Percentiles rank a stretch among this genome's conserved stretches.
Conservation (phyloP, 2,113 vertebrate genomes). For the Climacteris rufus region DNA sequence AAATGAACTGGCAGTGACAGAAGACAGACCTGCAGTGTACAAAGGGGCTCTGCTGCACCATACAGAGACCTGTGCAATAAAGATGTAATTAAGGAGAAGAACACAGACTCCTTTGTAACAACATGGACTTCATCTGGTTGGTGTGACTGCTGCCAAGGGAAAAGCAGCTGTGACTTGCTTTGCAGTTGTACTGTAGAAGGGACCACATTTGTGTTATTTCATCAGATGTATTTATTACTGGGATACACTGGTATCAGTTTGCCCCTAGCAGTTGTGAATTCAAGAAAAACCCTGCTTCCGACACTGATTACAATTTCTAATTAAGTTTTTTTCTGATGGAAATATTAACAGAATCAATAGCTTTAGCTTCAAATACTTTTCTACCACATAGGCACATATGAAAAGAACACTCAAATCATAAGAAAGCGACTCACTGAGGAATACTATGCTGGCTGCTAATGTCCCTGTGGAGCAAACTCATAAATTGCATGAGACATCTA, state of each 20-base stretch:
- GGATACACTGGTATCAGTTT: neutral
- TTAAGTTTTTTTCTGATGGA: neutral
- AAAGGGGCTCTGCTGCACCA: conserved; percentile 9
- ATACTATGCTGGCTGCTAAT: neutral
- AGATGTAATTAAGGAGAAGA: conserved; percentile 41
- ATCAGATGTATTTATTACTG: neutral
- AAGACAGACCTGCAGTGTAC: neutral
- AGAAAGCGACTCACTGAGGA: neutral
- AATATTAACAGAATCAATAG: neutral
- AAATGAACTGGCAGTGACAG: conserved; percentile 10
- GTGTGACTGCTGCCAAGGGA: neutral
- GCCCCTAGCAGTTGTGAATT: neutral
- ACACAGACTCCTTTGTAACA: conserved; percentile 23
- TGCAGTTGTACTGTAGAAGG: neutral
- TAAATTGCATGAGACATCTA: neutral
- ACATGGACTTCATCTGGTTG: neutral
- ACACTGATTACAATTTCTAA: neutral
- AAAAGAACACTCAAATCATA: neutral
- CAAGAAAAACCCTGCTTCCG: neutral
- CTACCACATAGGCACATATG: neutral
- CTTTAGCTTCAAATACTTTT: neutral
- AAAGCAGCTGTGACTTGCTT: neutral
- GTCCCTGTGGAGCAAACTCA: neutral
- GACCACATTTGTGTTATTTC: neutral
- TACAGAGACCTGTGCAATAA: conserved; percentile 22